These are phyloP conservation scores for Luffia ferchaultella DNA, from an alignment of 2,888 invertebrate genomes.

Conservation along the genomic window DNA sequence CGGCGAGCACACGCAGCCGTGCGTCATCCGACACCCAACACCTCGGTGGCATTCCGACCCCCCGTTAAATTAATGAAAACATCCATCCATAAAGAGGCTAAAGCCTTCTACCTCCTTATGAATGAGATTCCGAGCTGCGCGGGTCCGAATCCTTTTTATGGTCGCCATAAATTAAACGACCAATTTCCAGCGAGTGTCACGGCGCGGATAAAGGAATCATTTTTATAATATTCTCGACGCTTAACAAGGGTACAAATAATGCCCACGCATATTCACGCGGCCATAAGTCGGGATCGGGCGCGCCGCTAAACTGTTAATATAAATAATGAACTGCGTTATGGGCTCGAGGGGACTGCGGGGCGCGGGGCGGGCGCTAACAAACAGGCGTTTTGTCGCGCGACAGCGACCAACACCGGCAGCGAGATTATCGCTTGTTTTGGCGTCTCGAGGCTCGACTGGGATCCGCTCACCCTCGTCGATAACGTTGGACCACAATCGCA, in stretches of 20 bases:
- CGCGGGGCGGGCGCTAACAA: slow-evolving; percentile 40
- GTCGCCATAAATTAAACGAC: slow-evolving; percentile 59
- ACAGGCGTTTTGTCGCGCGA: slow-evolving; percentile 47
- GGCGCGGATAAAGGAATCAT: slow-evolving; percentile 63
- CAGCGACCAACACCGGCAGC: slow-evolving; percentile 24
- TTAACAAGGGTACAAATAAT: slow-evolving; percentile 65
- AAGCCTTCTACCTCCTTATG: slow-evolving; percentile 65
- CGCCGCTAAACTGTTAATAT: slow-evolving; percentile 65
- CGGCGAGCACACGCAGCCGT: slow-evolving; percentile 30
- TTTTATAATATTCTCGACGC: slow-evolving; percentile 65
- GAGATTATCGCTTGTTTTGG: slow-evolving; percentile 19
- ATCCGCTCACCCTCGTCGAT: slow-evolving; percentile 19
- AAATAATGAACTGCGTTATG: slow-evolving; percentile 65
- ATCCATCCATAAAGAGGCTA: slow-evolving; percentile 63
- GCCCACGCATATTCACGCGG: slow-evolving; percentile 64
- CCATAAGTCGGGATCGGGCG: slow-evolving; percentile 53
- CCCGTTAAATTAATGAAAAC: slow-evolving; percentile 64
- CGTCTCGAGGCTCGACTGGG: slow-evolving; percentile 11
- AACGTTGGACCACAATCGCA: no score
- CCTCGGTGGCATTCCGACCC: slow-evolving; percentile 48
- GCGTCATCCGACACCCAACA: slow-evolving; percentile 39
- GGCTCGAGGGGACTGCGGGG: slow-evolving; percentile 49
- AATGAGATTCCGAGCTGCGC: slow-evolving; percentile 64
- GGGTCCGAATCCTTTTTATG: slow-evolving; percentile 62
- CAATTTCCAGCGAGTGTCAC: slow-evolving; percentile 65